Evolutionary conservation across 2,113 vertebrate species (phyloP).

Genomic region (Caracal caracal): DNA sequence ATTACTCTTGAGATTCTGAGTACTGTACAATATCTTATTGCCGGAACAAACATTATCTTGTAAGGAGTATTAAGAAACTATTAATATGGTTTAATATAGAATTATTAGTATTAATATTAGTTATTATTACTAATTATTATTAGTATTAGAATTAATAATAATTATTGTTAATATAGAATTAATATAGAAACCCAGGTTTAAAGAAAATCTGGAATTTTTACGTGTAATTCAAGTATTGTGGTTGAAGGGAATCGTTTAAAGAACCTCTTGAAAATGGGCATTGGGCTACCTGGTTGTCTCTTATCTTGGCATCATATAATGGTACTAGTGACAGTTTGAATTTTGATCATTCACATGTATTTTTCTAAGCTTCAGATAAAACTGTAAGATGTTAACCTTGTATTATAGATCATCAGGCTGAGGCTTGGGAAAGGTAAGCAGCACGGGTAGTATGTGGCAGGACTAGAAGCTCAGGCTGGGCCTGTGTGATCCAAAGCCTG

Average conservation of each 20-base stretch:
- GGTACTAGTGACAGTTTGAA: conserved; percentile 1
- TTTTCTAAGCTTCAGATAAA: conserved; percentile 33
- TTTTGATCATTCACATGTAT: not conserved
- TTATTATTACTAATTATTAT: too few relatives aligned
- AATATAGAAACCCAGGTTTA: not conserved
- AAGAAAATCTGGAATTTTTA: not conserved
- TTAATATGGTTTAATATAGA: not conserved
- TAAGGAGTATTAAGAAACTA: not conserved
- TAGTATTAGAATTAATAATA: too few relatives aligned
- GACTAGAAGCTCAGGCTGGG: not conserved
- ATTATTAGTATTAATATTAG: too few relatives aligned
- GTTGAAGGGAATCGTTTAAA: conserved; percentile 6
- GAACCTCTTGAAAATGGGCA: not conserved
- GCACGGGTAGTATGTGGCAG: not conserved
- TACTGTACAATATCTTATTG: not conserved
- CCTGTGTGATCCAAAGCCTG: not conserved
- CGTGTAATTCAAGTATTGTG: not conserved
- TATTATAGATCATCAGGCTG: not conserved
- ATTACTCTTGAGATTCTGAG: not conserved
- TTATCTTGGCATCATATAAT: not conserved
- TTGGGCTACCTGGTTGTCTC: not conserved
- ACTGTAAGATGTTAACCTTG: not conserved
- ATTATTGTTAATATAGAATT: too few relatives aligned
- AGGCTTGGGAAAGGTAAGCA: not conserved
- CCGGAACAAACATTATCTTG: not conserved